Percentiles rank a stretch among this genome's conserved stretches.
phyloP scores from a whole-genome alignment of 2,113 vertebrate species.

The Cacatua alba region DNA sequence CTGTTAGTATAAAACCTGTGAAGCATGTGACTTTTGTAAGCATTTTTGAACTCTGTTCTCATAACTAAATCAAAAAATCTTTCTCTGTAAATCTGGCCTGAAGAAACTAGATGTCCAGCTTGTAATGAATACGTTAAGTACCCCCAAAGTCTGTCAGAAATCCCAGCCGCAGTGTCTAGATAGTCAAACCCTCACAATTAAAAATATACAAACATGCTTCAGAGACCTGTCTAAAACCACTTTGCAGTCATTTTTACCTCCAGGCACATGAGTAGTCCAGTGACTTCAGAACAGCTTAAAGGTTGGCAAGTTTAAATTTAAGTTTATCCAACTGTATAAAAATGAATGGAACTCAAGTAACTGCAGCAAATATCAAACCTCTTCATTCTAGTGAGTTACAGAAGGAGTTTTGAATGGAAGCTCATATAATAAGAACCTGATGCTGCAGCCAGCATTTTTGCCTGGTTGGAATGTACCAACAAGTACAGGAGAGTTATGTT shows the following conservation, averaged over 20 bases:
- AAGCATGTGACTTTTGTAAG: background rate
- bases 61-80: background rate
- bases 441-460: background rate
- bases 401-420: background rate
- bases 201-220: background rate
- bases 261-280: background rate
- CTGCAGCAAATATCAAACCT: background rate
- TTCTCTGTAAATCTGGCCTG: background rate
- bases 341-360: background rate
- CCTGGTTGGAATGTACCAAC: background rate
- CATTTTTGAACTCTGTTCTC: background rate
- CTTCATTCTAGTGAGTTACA: background rate
- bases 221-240: background rate
- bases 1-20: background rate
- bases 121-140: background rate
- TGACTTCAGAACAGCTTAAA: conserved; percentile 5
- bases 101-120: background rate
- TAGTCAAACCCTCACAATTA: background rate
- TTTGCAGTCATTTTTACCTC: background rate
- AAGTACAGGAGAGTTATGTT: background rate
- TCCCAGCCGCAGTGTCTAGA: background rate
- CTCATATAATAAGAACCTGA: background rate
- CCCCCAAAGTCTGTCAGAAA: background rate
- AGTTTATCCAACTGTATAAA: background rate
- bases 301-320: background rate